Evolutionary conservation across 2,113 vertebrate species (phyloP).

Genomic region (Coreoperca whiteheadi): DNA sequence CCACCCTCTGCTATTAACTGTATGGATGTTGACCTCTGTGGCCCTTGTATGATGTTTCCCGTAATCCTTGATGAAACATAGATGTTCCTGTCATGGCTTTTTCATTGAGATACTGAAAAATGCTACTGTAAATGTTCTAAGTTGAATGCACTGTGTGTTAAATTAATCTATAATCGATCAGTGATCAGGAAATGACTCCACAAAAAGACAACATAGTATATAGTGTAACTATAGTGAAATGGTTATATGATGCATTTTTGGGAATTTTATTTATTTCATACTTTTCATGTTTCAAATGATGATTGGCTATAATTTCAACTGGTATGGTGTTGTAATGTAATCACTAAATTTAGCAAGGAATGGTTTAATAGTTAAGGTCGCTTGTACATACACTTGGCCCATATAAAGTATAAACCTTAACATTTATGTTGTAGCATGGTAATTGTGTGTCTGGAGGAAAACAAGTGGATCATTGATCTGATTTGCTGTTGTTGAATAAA

Average conservation of each 20-base stretch:
- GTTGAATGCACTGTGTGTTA: conserved; percentile 84
- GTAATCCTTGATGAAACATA: conserved; percentile 77
- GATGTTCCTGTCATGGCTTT: conserved; percentile 82
- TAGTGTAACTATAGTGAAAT: conserved; percentile 85
- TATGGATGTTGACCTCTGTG: conserved; percentile 84
- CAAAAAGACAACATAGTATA: conserved; percentile 76
- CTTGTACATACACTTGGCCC: conserved; percentile 85
- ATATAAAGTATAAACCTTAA: conserved; percentile 84
- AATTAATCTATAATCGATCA: conserved; percentile 71
- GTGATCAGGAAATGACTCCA: conserved; percentile 75
- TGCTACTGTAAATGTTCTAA: conserved; percentile 83
- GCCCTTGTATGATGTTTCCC: conserved; percentile 79
- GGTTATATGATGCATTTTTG: conserved; percentile 81
- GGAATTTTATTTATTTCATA: conserved; percentile 79
- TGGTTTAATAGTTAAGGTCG: conserved; percentile 87
- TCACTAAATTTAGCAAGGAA: conserved; percentile 85
- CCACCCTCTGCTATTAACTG: conserved; percentile 79
- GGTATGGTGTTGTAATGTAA: conserved; percentile 90
- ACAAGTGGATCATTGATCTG: conserved; percentile 90
- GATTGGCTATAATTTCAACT: conserved; percentile 84
- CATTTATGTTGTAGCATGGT: conserved; percentile 92
- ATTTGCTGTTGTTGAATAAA: conserved; percentile 98
- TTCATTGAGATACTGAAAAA: conserved; percentile 84
- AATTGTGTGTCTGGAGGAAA: conserved; percentile 91
- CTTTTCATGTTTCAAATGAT: conserved; percentile 81